A percentile compares a stretch with the other conserved stretches of the same genome.
phyloP scores from a whole-genome alignment of 2,888 invertebrate genomes.

The Podotricha telesiphe region DNA sequence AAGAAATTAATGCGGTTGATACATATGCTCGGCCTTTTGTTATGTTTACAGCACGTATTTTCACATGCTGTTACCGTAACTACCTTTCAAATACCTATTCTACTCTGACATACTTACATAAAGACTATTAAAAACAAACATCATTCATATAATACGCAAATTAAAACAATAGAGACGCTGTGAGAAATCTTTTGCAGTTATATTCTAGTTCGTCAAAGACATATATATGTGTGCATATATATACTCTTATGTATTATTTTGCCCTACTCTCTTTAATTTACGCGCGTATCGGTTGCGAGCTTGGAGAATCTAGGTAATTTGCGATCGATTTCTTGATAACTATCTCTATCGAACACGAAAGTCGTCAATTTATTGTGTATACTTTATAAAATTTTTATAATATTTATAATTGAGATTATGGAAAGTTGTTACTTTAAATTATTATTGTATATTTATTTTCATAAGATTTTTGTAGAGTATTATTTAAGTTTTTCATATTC shows the following conservation, averaged over 20 bases:
- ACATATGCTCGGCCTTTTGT: constrained; percentile 58
- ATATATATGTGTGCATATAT: neutral
- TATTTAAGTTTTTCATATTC: neutral
- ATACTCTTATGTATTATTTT: constrained; percentile 29
- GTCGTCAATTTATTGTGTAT: constrained; percentile 22
- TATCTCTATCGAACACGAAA: constrained; percentile 48
- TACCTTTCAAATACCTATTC: constrained; percentile 44
- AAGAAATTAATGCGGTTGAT: constrained; percentile 77
- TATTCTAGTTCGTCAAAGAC: constrained; percentile 29
- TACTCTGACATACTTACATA: constrained; percentile 44
- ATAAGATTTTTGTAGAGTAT: neutral
- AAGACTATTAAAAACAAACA: constrained; percentile 35
- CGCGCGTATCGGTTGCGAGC: constrained; percentile 29
- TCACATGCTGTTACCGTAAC: constrained; percentile 48
- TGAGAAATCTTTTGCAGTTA: constrained; percentile 28
- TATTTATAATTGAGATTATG: constrained; percentile 19
- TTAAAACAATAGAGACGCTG: constrained; percentile 30
- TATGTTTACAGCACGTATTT: constrained; percentile 49
- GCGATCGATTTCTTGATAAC: constrained; percentile 62
- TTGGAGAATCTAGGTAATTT: constrained; percentile 31
- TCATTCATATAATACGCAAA: constrained; percentile 19
- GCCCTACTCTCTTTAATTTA: constrained; percentile 34
- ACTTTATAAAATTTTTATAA: constrained; percentile 9
- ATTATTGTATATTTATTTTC: neutral
- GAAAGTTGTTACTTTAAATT: constrained; percentile 33